A percentile compares a stretch with the other conserved stretches of the same genome.
These are phyloP conservation scores for Mormyrus lacerda DNA, from an alignment of 2,113 vertebrate species.

Conservation along the genomic window DNA sequence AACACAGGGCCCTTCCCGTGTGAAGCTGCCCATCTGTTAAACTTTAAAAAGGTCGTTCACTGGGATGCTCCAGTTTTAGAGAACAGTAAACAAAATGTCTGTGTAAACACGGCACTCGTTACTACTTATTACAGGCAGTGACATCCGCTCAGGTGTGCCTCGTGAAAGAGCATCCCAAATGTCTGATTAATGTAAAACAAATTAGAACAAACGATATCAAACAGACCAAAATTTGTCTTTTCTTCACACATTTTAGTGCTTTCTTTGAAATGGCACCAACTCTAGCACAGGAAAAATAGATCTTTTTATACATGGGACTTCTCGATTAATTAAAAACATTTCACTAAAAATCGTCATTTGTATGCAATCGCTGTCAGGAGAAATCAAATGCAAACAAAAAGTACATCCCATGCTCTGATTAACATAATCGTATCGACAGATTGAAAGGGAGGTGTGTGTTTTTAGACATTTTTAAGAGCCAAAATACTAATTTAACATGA, in stretches of 20 bases:
- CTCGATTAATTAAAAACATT: background rate
- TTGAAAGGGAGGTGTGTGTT: conserved; percentile 5
- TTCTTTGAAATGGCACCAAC: background rate
- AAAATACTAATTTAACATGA: background rate
- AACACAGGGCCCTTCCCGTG: background rate
- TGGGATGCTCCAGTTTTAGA: background rate
- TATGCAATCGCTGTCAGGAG: background rate
- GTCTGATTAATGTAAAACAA: background rate
- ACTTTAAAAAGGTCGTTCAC: background rate
- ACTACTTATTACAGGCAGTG: background rate
- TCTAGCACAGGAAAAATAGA: background rate
- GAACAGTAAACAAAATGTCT: background rate
- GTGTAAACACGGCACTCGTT: background rate
- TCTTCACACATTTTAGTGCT: background rate
- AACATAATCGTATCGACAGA: conserved; percentile 12
- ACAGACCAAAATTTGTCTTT: background rate
- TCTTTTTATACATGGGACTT: background rate
- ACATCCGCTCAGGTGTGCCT: background rate
- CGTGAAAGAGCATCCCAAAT: background rate
- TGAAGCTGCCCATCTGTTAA: background rate
- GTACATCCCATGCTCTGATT: background rate
- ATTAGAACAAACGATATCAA: background rate
- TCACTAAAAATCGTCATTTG: background rate
- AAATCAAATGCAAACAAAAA: background rate
- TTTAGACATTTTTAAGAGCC: background rate